Conservation (phyloP, 2,797 vertebrate genomes). For the Heliangelus exortis region DNA sequence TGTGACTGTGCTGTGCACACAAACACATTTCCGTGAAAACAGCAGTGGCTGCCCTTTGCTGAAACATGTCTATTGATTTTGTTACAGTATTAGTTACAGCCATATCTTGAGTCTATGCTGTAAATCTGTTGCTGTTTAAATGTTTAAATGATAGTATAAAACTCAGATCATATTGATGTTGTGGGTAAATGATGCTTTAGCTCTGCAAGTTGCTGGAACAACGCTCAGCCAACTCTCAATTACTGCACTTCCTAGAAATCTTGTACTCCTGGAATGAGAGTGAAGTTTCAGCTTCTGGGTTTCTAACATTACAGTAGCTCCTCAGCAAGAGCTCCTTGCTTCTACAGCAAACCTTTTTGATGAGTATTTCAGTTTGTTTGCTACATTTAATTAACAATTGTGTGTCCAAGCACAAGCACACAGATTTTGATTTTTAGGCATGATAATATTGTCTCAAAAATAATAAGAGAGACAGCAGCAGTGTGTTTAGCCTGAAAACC, state of each 20-base stretch:
- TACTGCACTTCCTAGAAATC: constrained; percentile 55
- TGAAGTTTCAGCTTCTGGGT: constrained; percentile 29
- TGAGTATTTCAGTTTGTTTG: constrained; percentile 34
- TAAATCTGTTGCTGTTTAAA: constrained; percentile 48
- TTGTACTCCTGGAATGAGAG: not conserved
- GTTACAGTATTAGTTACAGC: constrained; percentile 58
- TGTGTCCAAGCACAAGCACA: not conserved
- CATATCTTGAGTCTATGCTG: constrained; percentile 3
- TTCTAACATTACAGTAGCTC: constrained; percentile 2
- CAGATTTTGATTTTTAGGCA: constrained; percentile 42
- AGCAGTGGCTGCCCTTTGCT: not conserved
- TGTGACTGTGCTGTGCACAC: constrained; percentile 30
- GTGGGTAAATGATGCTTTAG: constrained; percentile 11
- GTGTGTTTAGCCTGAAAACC: constrained; percentile 55
- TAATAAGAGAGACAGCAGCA: constrained; percentile 59
- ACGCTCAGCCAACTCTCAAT: constrained; percentile 35
- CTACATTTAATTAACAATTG: constrained; percentile 18
- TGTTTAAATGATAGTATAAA: constrained; percentile 49
- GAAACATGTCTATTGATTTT: constrained; percentile 62
- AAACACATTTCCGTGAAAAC: constrained; percentile 12
- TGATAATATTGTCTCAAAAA: constrained; percentile 56
- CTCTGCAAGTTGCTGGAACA: constrained; percentile 25
- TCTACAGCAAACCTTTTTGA: constrained; percentile 15
- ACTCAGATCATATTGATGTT: constrained; percentile 48
- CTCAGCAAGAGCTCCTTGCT: constrained; percentile 22